Base-by-base conservation (phyloP, 2,797 vertebrate species). In the Synaphobranchus kaupii region DNA sequence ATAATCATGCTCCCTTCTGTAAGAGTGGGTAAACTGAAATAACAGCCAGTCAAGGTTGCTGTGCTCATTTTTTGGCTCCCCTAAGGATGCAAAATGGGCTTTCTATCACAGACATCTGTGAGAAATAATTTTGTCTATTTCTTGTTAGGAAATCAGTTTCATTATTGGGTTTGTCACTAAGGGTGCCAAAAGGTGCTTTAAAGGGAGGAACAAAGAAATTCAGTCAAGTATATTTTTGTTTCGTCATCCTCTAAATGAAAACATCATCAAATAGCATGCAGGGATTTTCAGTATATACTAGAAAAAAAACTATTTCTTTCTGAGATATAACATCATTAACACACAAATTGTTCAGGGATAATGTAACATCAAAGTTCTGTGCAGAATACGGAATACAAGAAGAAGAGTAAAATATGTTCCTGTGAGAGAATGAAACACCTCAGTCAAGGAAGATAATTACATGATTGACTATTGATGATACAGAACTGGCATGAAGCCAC, bases 301-400 rank as follows among this genome's bases (percentile, higher is more conserved):
- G 71, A 76, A 76, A 76, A 15, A 3, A 76, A 31, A 68, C 20
- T 1, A 60, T 87, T 89, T 85, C n/a, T 89, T 68, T 85, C 56
- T 56, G 47, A 39, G 82, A 71, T 68, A n/a, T 31, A 25, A 80
- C 56, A 71, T 58, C 56, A 28, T 9, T 66, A 85, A 56, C 84
- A 85, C 58, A 85, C 25, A 84, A 86, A 84, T 87, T 81, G 54
- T 34, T 52, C 2, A 52, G 68, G 25, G 15, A 50, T 52, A 56
- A 71, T 39, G 85, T 68, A 76, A 66, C 44, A 85, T 56, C 44
- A 85, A 78, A 86, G 50, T 31, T 39, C 15, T 56, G 71, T n/a
- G 31, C 52, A 86, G 50, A 86, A 58, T 80, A 80, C 78, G 3
- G 39, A 81, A 47, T 81, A 47, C 44, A 44, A 31, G 15, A 22